A percentile compares a stretch with the other conserved stretches of the same genome.
phyloP scores from a whole-genome alignment of 53 echinoderm and acorn worm species.

The Astropecten irregularis region DNA sequence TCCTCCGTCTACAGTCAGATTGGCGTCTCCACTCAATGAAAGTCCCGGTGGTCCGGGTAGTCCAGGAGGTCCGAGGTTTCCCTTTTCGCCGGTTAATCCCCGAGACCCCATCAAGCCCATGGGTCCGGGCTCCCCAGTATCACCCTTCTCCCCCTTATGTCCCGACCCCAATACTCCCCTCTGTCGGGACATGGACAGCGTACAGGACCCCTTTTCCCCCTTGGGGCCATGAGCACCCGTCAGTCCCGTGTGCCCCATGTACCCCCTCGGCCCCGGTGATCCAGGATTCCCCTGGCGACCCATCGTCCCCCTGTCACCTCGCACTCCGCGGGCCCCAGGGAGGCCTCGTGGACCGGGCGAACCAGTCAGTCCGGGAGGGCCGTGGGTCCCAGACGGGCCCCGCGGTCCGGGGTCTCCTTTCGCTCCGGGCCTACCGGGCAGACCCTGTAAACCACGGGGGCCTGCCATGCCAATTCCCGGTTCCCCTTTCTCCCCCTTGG shows the following conservation, averaged over 20 bases:
- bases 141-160: conserved; percentile 44
- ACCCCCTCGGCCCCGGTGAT: conserved; percentile 15
- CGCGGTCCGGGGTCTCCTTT: conserved; percentile 23
- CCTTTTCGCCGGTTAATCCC: conserved; percentile 44
- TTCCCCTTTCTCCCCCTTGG: conserved; percentile 43
- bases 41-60: conserved; percentile 21
- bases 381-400: conserved; percentile 11
- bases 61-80: conserved; percentile 2
- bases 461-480: conserved; percentile 29
- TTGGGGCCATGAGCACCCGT: conserved; percentile 30
- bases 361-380: conserved; percentile 21
- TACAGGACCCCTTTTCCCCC: conserved; percentile 29
- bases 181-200: neutral
- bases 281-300: conserved; percentile 13
- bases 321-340: neutral
- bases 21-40: neutral
- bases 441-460: conserved; percentile 10
- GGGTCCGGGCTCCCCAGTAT: conserved; percentile 40
- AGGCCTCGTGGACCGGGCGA: neutral
- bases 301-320: conserved; percentile 28
- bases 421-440: conserved; percentile 9
- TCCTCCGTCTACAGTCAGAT: conserved; percentile 25
- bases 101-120: conserved; percentile 52
- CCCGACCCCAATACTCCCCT: neutral
- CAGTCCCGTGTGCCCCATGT: conserved; percentile 17